A percentile compares a stretch with the other conserved stretches of the same genome.
phyloP scores from a whole-genome alignment of 2,888 invertebrate genomes.

The Chorisops tibialis region DNA sequence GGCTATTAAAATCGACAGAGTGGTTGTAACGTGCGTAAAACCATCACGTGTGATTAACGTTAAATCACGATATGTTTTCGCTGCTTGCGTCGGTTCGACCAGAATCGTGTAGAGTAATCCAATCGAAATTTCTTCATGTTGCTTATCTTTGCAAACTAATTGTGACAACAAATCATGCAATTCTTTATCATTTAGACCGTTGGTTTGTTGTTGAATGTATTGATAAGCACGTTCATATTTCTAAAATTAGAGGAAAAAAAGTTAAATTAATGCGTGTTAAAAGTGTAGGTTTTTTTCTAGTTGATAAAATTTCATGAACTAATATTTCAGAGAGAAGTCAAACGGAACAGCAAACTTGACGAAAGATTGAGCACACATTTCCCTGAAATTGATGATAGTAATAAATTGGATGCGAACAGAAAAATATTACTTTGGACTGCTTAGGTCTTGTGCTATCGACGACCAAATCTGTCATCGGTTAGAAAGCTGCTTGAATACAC shows the following conservation, averaged over 20 bases:
- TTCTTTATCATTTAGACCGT: conserved; percentile 88
- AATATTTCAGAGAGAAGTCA: not conserved
- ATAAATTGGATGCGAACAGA: too few species aligned
- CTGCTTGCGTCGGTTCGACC: conserved; percentile 77
- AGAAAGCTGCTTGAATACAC: too few species aligned
- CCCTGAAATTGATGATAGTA: too few species aligned
- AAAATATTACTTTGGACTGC: too few species aligned
- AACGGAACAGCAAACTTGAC: too few species aligned
- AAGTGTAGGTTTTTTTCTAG: too few species aligned
- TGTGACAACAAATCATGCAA: conserved; percentile 88
- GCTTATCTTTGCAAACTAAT: conserved; percentile 78
- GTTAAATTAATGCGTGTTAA: not conserved
- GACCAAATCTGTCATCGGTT: too few species aligned
- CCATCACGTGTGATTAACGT: conserved; percentile 88
- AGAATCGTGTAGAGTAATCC: conserved; percentile 87
- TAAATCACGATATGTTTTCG: conserved; percentile 87
- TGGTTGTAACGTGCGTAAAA: conserved; percentile 73
- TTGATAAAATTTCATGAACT: not conserved
- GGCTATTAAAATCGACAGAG: conserved; percentile 78
- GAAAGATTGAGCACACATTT: too few species aligned
- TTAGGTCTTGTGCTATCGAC: too few species aligned
- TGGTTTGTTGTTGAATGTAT: conserved; percentile 71
- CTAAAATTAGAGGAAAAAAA: conserved; percentile 58
- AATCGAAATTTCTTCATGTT: conserved; percentile 89
- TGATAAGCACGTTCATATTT: conserved; percentile 84